Conservation (phyloP, 2,797 vertebrate species). For the Tokudaia tokunoshimensis region DNA sequence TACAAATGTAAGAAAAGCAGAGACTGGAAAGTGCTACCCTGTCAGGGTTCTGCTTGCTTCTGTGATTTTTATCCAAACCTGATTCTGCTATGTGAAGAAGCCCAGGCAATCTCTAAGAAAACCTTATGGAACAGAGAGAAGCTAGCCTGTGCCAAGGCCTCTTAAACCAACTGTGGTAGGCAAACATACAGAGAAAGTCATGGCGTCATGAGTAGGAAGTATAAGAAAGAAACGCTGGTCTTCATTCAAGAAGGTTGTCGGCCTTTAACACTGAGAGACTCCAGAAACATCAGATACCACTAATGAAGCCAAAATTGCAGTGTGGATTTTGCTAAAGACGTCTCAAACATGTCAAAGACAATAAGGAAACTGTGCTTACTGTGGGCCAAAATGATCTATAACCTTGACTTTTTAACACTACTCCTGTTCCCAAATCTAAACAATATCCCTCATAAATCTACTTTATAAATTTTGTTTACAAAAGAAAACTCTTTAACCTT, state of each 20-base stretch:
- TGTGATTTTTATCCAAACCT: neutral
- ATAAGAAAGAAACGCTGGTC: neutral
- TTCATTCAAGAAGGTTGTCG: neutral
- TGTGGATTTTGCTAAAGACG: neutral
- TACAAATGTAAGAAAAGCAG: neutral
- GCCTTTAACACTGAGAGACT: neutral
- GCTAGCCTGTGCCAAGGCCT: neutral
- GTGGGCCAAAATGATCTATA: neutral
- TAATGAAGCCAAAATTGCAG: neutral
- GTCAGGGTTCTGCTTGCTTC: neutral
- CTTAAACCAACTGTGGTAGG: neutral
- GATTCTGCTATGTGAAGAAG: neutral
- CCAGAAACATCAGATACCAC: neutral
- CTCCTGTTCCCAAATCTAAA: neutral
- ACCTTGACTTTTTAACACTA: neutral
- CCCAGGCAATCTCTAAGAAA: neutral
- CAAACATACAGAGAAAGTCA: neutral
- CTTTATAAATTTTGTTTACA: neutral
- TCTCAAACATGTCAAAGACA: neutral
- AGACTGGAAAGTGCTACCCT: neutral
- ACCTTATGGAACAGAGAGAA: neutral
- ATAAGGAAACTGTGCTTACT: neutral
- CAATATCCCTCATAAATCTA: neutral
- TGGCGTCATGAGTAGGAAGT: neutral
- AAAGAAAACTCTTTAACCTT: neutral